phyloP scores from a whole-genome alignment of 2,797 vertebrate species.

The Mormyrus hasselquistii region DNA sequence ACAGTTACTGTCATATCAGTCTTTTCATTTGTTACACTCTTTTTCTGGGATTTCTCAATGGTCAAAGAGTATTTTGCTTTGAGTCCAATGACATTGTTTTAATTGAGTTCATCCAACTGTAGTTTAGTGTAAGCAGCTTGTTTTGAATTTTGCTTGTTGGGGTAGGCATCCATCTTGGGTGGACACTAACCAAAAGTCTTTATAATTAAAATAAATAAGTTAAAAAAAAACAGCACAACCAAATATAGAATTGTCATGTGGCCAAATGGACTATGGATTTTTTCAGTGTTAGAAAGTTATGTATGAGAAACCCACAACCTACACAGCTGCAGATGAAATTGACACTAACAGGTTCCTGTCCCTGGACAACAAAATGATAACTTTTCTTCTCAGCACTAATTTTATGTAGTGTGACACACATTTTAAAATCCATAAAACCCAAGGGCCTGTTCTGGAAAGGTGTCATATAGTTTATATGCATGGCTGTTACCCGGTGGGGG shows the following conservation, averaged over 20 bases:
- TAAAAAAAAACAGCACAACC: neutral
- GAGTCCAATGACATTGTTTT: neutral
- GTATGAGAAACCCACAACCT: neutral
- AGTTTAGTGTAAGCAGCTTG: neutral
- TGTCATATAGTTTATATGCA: neutral
- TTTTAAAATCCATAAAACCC: slow-evolving; percentile 14
- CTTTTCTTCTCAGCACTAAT: neutral
- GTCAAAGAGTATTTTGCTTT: neutral
- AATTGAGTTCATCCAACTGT: neutral
- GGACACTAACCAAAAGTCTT: neutral
- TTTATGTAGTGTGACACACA: slow-evolving; percentile 6
- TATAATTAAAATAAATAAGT: neutral
- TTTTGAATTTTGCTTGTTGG: neutral
- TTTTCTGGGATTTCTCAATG: neutral
- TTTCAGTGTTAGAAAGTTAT: neutral
- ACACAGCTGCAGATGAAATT: neutral
- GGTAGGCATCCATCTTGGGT: neutral
- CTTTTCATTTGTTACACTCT: neutral
- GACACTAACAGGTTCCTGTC: neutral
- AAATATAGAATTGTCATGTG: neutral
- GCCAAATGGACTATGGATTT: neutral
- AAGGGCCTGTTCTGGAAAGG: slow-evolving; percentile 3
- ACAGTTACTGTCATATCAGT: neutral
- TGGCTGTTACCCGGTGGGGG: neutral
- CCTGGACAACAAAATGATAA: neutral